Base-by-base conservation (phyloP, 2,113 vertebrate genomes). In the Trematomus loennbergii region DNA sequence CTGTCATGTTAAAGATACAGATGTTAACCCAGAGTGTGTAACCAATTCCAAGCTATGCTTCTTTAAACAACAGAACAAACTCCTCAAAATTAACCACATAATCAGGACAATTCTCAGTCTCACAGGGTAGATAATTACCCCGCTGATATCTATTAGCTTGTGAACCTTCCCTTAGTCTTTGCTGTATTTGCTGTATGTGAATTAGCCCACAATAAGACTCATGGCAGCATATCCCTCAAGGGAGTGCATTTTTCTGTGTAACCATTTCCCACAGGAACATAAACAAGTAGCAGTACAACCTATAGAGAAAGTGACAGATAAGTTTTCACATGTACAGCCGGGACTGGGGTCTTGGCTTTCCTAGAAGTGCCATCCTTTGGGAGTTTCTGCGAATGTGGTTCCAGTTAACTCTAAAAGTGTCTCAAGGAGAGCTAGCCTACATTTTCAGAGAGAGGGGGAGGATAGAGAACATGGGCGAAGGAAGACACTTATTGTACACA, bases 381-480 rank as follows among this genome's bases (percentile, higher is more conserved):
- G 88, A 86, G 22, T 20, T 52, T 40, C 72, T 74, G 57, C 73
- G 76, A 89, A 84, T 81, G 72, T 81, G 65, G 59, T 77, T 64
- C 60, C 40, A 63, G 29, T 67, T 29, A 76, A 69, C 50, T 77
- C 67, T 63, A 74, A 78, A 89, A 89, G 12, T 75, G 79, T 83
- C 67, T 88, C 76, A 68, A 63, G 75, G 48, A 87, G 60, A 72
- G 49, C 68, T 79, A 82, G 72, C 88, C 86, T 87, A 85, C 69
- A 83, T 90, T 72, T 70, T 69, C 59, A 69, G 25, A 62, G 15
- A 59, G 66, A 49, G 3, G 8, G 46, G 22, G 4, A 12, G 2
- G 36, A 25, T 57, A 3, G 4, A 48, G 66, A 70, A 76, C 55
- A 33, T 33, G 46, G 64, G 60, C 60, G 62, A 9, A 64, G 9